Evolutionary conservation across 2,113 vertebrate species (phyloP), one percentile per base, ranked within the genome.

Genomic region (Macrotus californicus): DNA sequence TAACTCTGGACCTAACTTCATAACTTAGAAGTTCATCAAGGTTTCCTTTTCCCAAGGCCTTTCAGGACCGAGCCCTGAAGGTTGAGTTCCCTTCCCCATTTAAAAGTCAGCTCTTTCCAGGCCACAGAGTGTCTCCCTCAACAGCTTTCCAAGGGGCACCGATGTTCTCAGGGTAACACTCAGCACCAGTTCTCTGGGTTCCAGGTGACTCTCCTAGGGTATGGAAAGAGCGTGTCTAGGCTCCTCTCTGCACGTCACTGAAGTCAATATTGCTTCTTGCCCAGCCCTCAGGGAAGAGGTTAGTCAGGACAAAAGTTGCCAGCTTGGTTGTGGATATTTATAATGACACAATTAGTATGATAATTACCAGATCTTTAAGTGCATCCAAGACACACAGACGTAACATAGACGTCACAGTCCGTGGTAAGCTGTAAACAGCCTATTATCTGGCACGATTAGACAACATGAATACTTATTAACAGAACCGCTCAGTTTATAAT

Each of bases 1-100:
- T 96, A 97, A 97, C 88, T 48, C 76, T 75, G 56, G 34, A 85
- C 95, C 72, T 87, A 92, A 94, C 73, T 97, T 96, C 70, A 93
- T 83, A 97, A 96, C 83, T 61, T 80, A 79, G 86, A 70, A 94
- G 54, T 94, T 92, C 64, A 97, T 95, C 50, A 75, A 87, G 80
- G 92, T 95, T 93, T 90, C 96, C 94, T 97, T 97, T 84, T 56
- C 21, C 66, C 52, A 36, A 41, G 41, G 39, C 69, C 34, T 84
- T 85, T 85, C 29, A 94, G 81, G 88, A 85, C 4, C 19, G 4
- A 88, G n/a, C 8, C 6, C 1, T 22, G 3, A 34, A 90, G 43
- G 52, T 36, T 67, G 43, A 91, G 18, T 36, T 81, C 41, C 70
- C 2, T 26, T 39, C 31, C 16, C 34, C 52, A 86, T 15, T n/a